Conservation (phyloP, 2,888 invertebrate genomes). For the Leptinotarsa juncta region DNA sequence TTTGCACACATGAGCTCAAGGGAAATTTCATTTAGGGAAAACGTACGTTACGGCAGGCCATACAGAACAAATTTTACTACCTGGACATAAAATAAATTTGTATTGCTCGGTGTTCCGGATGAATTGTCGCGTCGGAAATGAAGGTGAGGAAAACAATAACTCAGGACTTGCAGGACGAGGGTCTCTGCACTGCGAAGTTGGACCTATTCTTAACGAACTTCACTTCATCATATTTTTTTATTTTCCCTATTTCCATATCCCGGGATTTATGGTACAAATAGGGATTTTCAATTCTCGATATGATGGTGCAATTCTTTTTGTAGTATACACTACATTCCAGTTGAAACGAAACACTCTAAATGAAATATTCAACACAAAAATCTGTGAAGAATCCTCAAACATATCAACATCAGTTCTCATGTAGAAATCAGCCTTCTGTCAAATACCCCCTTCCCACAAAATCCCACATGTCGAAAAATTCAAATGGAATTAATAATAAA, state of each 20-base stretch:
- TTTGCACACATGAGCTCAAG: constrained; percentile 22
- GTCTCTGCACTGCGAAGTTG: background rate
- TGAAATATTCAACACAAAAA: too few relatives aligned
- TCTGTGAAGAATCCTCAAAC: too few relatives aligned
- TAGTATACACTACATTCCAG: too few relatives aligned
- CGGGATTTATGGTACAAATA: background rate
- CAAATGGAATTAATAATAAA: too few relatives aligned
- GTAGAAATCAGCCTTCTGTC: too few relatives aligned
- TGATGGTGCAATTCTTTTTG: background rate
- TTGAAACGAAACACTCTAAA: too few relatives aligned
- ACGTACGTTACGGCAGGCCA: constrained; percentile 21
- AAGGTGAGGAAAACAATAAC: constrained; percentile 19
- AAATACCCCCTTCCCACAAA: too few relatives aligned
- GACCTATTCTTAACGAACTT: background rate
- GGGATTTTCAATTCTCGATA: too few relatives aligned
- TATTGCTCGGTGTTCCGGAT: constrained; percentile 24
- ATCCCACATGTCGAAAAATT: too few relatives aligned
- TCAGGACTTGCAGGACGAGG: background rate
- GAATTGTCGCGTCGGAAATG: constrained; percentile 8
- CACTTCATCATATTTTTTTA: background rate
- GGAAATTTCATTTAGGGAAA: constrained; percentile 31
- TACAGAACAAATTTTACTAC: constrained; percentile 35
- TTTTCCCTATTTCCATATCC: background rate
- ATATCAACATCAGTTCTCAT: too few relatives aligned
- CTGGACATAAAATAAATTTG: constrained; percentile 33